Evolutionary conservation across 2,113 vertebrate genomes (phyloP).

Genomic region (Phasianus colchicus): DNA sequence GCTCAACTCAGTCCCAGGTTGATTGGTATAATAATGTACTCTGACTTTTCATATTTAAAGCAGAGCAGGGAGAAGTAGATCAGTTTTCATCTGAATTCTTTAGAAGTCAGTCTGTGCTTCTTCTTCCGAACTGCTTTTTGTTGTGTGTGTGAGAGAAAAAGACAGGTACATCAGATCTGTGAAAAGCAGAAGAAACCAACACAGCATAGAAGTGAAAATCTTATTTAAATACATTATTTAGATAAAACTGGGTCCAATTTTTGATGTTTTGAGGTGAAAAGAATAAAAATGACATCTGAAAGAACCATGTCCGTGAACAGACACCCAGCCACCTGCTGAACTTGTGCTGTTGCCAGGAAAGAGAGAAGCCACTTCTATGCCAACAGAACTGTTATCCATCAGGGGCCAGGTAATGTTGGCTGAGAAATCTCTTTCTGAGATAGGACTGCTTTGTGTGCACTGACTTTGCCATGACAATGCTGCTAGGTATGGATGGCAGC

Average conservation of each 20-base stretch:
- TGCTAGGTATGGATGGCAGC: background rate
- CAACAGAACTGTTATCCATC: background rate
- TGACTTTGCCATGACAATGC: background rate
- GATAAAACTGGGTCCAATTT: background rate
- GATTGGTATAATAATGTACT: background rate
- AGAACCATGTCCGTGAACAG: background rate
- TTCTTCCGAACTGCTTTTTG: background rate
- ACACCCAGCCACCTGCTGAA: background rate
- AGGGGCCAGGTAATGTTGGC: background rate
- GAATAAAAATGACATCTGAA: background rate
- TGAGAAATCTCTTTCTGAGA: background rate
- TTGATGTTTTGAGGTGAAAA: background rate
- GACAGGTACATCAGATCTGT: background rate
- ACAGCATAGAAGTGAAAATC: background rate
- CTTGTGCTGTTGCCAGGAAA: background rate
- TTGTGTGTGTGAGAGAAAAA: background rate
- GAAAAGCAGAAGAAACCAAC: background rate
- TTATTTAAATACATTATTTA: background rate
- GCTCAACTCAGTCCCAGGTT: background rate
- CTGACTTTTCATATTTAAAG: background rate
- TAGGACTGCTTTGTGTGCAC: background rate
- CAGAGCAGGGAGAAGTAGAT: background rate
- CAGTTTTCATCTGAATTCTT: background rate
- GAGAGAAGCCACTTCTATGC: background rate
- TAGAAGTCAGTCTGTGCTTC: background rate